Conservation (phyloP, 2,113 vertebrate genomes). For the Ictalurus punctatus region DNA sequence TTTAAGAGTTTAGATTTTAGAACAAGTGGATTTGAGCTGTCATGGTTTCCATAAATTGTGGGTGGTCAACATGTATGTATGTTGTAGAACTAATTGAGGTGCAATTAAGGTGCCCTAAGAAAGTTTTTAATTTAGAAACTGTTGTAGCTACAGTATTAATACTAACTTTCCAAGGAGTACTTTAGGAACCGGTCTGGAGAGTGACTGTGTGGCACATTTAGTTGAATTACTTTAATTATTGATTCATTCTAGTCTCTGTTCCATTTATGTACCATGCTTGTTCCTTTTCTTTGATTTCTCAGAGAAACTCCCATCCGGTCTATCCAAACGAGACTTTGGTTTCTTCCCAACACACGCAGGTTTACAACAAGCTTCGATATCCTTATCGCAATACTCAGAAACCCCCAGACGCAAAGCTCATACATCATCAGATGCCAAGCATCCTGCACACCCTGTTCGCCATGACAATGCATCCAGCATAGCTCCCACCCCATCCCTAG, state of each 20-base stretch:
- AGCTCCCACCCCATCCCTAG: slow-evolving; percentile 49
- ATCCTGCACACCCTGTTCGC: slow-evolving; percentile 50
- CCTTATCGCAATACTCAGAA: slow-evolving; percentile 35
- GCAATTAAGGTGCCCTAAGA: not conserved
- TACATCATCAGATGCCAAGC: slow-evolving; percentile 25
- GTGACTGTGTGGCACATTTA: not conserved
- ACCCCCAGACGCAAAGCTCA: slow-evolving; percentile 37
- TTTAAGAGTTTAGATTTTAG: not conserved
- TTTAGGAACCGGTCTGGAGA: not conserved
- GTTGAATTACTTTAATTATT: not conserved
- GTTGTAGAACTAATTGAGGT: not conserved
- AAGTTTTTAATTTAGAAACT: not conserved
- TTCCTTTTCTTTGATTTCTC: not conserved
- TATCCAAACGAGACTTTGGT: slow-evolving; percentile 29
- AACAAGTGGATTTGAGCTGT: not conserved
- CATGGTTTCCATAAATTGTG: not conserved
- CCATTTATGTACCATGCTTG: not conserved
- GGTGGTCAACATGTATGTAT: not conserved
- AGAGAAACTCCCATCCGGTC: slow-evolving; percentile 42
- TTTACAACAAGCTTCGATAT: slow-evolving; percentile 50
- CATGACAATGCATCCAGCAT: slow-evolving; percentile 48
- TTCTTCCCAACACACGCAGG: slow-evolving; percentile 31
- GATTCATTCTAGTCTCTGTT: not conserved
- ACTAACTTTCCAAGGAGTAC: not conserved
- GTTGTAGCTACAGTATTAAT: not conserved